Conservation (phyloP, 2,113 vertebrate genomes). For the Myotis brandtii region DNA sequence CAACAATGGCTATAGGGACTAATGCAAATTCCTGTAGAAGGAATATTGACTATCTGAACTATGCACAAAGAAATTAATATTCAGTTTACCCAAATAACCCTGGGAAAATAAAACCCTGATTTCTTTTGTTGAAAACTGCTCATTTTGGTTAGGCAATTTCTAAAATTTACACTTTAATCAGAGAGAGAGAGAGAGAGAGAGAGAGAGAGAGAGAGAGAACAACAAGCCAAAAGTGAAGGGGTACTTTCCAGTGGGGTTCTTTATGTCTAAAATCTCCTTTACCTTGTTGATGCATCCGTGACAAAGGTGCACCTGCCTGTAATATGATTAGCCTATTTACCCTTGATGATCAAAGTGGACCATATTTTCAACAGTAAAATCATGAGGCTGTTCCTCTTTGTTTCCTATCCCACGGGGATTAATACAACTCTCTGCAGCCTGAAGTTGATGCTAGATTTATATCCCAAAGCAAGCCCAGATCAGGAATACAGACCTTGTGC, state of each 20-base stretch:
- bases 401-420: background rate
- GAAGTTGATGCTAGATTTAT: background rate
- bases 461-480: background rate
- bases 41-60: background rate
- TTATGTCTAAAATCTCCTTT: background rate
- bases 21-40: background rate
- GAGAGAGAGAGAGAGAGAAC: background rate
- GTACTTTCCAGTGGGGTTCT: background rate
- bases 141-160: no score
- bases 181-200: no score
- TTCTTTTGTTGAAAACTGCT: no score
- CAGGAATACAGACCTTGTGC: background rate
- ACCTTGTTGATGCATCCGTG: background rate
- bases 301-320: background rate
- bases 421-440: background rate
- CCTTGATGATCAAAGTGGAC: background rate
- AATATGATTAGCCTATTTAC: background rate
- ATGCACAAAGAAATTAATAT: background rate
- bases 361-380: background rate
- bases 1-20: background rate
- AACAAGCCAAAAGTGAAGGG: background rate
- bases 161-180: background rate
- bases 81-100: background rate
- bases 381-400: background rate
- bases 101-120: no score